Evolutionary conservation across 2,888 invertebrate genomes (phyloP).

Genomic region (Tachina lurida): DNA sequence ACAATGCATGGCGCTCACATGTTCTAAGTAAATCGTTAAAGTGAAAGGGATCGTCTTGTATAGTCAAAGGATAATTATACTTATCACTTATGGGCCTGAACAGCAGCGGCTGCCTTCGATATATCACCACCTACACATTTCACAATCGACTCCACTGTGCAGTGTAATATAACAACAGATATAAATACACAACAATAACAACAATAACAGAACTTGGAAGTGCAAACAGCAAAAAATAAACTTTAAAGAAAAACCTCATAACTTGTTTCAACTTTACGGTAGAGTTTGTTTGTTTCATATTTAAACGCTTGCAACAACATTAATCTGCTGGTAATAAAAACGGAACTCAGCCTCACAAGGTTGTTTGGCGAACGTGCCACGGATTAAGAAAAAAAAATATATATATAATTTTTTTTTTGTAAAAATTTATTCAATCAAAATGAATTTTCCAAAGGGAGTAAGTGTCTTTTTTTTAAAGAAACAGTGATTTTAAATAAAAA

Average conservation of each 20-base stretch:
- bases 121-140: not conserved
- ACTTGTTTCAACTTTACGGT: conserved; percentile 60
- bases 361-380: conserved; percentile 58
- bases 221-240: conserved; percentile 6
- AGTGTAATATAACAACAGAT: conserved; percentile 18
- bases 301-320: conserved; percentile 60
- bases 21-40: too few species aligned
- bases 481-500: not conserved
- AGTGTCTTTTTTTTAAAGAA: conserved; percentile 71
- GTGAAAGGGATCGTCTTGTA: too few species aligned
- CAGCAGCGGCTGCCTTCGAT: not conserved
- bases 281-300: conserved; percentile 63
- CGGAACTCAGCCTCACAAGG: conserved; percentile 65
- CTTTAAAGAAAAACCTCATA: conserved; percentile 41
- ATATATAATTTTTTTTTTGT: not conserved
- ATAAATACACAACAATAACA: conserved; percentile 15
- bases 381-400: conserved; percentile 24
- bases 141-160: not conserved
- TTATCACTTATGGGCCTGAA: not conserved
- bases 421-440: conserved; percentile 55
- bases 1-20: too few species aligned
- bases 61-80: too few species aligned
- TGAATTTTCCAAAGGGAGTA: conserved; percentile 78
- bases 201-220: conserved; percentile 20
- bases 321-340: conserved; percentile 60